Base-by-base conservation (phyloP, 2,113 vertebrate genomes). In the Mixornis gularis region DNA sequence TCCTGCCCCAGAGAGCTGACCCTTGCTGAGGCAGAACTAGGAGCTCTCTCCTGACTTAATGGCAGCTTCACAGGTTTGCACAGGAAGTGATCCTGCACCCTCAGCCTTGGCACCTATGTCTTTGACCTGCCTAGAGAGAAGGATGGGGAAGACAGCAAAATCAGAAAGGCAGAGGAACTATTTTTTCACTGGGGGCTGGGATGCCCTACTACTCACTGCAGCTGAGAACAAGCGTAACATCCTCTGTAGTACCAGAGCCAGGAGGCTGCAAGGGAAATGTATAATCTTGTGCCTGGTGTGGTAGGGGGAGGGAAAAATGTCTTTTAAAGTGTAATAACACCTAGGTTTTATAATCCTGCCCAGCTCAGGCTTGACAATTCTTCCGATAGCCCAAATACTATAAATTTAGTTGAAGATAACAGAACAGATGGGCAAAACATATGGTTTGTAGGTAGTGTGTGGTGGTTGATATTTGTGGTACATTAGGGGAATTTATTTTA, bases 401-500 rank as follows among this genome's bases (percentile, higher is more conserved):
- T 97, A 98, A 97, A 97, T 98, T 98, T 97, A 98, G 98, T 98
- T 96, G 93, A 97, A 70, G 97, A 97, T 98, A 98, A 96, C 98
- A 96, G 97, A 98, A 98, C 98, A 98, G 97, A 98, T 98, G 98
- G 97, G 94, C 96, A 97, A 98, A 98, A 96, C 98, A 98, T 98
- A 98, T 98, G 97, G 97, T 97, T 98, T 97, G 98, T 98, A 98
- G 98, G 97, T 98, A 98, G 97, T 97, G 97, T 98, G 97, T 96
- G 96, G 95, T 97, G 84, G 90, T 94, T 98, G 97, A 89, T 98
- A 98, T 98, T 97, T 98, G 97, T 94, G 85, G 97, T 97, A 97
- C 97, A 98, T 98, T 98, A 98, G 97, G 97, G 97, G 97, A 97
- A 98, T 98, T 98, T 97, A 98, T 97, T 97, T 98, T 97, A 97